phyloP scores from a whole-genome alignment of 2,797 vertebrate species.

The Darevskia mixta region DNA sequence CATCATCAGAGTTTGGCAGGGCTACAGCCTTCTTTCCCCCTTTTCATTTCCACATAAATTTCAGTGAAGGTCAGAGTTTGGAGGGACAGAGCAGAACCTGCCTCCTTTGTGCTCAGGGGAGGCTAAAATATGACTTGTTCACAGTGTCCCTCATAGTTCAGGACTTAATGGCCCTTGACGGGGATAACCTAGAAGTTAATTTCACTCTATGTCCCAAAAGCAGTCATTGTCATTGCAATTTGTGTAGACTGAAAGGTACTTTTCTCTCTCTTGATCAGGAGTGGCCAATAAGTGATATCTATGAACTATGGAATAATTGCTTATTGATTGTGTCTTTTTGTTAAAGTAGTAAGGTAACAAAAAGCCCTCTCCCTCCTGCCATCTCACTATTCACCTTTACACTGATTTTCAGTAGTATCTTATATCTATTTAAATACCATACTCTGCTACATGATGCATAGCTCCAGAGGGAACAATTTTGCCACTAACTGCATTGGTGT shows the following conservation, averaged over 20 bases:
- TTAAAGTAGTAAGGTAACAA: not conserved
- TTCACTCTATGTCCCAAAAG: constrained; percentile 85
- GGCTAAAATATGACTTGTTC: constrained; percentile 86
- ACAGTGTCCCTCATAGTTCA: constrained; percentile 83
- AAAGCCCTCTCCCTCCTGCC: not conserved
- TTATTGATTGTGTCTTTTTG: constrained; percentile 49
- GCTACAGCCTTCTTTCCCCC: constrained; percentile 73
- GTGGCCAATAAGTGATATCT: constrained; percentile 71
- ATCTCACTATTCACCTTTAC: not conserved
- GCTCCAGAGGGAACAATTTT: not conserved
- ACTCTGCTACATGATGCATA: not conserved
- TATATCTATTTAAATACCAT: constrained; percentile 13
- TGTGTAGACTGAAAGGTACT: constrained; percentile 78
- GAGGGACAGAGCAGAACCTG: constrained; percentile 73
- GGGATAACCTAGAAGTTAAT: constrained; percentile 87
- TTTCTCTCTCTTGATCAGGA: constrained; percentile 76
- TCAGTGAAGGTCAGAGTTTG: constrained; percentile 82
- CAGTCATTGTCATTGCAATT: constrained; percentile 82
- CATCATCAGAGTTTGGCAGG: constrained; percentile 78
- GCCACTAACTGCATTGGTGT: not conserved
- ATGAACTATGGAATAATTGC: constrained; percentile 40
- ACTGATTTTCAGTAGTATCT: constrained; percentile 7
- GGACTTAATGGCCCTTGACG: constrained; percentile 86
- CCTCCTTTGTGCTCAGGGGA: constrained; percentile 75
- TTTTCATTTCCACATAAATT: constrained; percentile 86